phyloP scores from a whole-genome alignment of 2,888 invertebrate genomes.

The Meta bourneti region DNA sequence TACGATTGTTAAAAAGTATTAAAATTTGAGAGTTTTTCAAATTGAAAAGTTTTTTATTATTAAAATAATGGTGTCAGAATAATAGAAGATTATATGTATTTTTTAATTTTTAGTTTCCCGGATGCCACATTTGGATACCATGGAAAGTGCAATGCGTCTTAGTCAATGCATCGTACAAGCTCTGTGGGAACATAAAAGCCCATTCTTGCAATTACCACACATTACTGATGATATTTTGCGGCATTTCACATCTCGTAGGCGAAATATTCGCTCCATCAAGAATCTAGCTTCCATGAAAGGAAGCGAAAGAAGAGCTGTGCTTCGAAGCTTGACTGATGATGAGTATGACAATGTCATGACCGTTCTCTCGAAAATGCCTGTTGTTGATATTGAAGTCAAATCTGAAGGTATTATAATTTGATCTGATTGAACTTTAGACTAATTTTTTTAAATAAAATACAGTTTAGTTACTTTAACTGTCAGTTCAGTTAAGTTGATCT shows the following conservation, averaged over 20 bases:
- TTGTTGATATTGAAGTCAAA: conserved; percentile 93
- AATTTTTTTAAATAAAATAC: background rate
- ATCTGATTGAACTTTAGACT: background rate
- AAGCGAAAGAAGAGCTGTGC: conserved; percentile 91
- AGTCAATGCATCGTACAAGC: conserved; percentile 98
- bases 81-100: background rate
- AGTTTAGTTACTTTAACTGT: background rate
- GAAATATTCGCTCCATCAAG: conserved; percentile 92
- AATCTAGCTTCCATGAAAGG: conserved; percentile 94
- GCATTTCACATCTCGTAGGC: conserved; percentile 85
- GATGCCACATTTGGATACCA: conserved; percentile 93
- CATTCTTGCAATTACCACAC: conserved; percentile 95
- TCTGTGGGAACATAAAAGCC: conserved; percentile 96
- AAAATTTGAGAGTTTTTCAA: too few relatives aligned
- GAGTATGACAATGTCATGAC: conserved; percentile 96
- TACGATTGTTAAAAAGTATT: too few relatives aligned
- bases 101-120: conserved; percentile 85
- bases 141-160: conserved; percentile 98
- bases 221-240: conserved; percentile 94
- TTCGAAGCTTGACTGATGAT: conserved; percentile 90
- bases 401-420: conserved; percentile 88
- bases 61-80: background rate
- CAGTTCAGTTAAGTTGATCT: background rate
- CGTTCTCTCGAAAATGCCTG: conserved; percentile 95
- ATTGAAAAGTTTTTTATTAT: too few relatives aligned